Conservation (phyloP, 2,888 invertebrate genomes). For the Xestia xanthographa region DNA sequence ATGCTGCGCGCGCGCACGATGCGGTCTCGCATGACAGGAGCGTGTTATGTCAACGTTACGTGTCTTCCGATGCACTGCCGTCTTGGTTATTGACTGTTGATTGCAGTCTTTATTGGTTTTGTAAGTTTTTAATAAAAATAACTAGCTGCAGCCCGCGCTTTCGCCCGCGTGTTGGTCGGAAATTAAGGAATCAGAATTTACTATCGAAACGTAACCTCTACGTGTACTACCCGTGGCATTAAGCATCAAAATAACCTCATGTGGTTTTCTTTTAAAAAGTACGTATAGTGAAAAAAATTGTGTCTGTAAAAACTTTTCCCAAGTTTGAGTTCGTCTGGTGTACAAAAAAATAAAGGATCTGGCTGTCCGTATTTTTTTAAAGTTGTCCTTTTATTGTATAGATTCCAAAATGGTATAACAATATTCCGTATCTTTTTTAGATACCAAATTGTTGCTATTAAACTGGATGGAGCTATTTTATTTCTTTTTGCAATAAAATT, state of each 20-base stretch:
- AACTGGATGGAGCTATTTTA: no score
- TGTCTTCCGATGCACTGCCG: constrained; percentile 61
- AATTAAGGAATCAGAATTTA: background rate
- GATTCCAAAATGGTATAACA: no score
- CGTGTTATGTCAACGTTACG: constrained; percentile 71
- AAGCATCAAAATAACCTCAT: background rate
- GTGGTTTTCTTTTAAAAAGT: no score
- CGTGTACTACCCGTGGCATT: background rate
- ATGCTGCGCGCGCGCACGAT: constrained; percentile 59
- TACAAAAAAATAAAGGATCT: no score
- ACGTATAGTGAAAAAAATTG: no score
- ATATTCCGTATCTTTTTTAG: no score
- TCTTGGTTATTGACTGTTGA: constrained; percentile 32
- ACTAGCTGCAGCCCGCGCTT: background rate
- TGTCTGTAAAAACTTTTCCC: no score
- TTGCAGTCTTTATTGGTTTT: constrained; percentile 14
- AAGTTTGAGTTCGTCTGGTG: no score
- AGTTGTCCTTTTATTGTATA: no score
- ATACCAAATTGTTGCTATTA: no score
- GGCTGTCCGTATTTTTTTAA: no score
- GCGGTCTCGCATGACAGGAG: constrained; percentile 66
- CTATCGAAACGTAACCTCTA: background rate
- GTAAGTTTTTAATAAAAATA: constrained; percentile 4
- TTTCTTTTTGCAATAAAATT: no score
- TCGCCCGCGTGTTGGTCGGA: background rate